Evolutionary conservation across 2,888 invertebrate species (phyloP).

Genomic region (Hydrotaea cyrtoneurina): DNA sequence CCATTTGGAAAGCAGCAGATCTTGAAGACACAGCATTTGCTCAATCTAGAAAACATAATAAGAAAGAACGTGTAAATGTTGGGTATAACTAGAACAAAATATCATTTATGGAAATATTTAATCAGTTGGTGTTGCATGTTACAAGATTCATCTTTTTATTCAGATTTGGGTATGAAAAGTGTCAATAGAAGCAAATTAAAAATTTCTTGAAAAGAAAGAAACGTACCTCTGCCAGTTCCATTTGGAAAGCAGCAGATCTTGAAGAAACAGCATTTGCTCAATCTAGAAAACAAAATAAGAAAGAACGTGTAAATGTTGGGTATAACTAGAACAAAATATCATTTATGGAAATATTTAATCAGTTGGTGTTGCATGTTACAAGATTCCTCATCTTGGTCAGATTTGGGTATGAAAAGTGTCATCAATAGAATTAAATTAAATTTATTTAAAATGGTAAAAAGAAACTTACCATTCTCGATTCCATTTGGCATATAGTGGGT

Average conservation of each 20-base stretch:
- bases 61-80: no score
- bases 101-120: not conserved
- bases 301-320: no score
- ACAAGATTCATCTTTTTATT: conserved; percentile 7
- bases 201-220: not conserved
- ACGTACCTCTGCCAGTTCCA: conserved; percentile 40
- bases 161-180: conserved; percentile 24
- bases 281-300: no score
- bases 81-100: no score
- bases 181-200: not conserved
- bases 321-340: no score
- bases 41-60: no score
- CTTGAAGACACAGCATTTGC: no score
- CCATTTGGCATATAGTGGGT: no score
- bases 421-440: not conserved
- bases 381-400: not conserved
- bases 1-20: no score
- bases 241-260: no score
- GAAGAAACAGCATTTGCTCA: no score
- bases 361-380: conserved; percentile 24
- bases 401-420: conserved; percentile 25
- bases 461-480: conserved; percentile 45
- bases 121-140: conserved; percentile 27
- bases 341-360: not conserved
- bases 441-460: not conserved